These are phyloP conservation scores for Lepus timidus DNA, from an alignment of 2,113 vertebrate species.

Conservation along the genomic window DNA sequence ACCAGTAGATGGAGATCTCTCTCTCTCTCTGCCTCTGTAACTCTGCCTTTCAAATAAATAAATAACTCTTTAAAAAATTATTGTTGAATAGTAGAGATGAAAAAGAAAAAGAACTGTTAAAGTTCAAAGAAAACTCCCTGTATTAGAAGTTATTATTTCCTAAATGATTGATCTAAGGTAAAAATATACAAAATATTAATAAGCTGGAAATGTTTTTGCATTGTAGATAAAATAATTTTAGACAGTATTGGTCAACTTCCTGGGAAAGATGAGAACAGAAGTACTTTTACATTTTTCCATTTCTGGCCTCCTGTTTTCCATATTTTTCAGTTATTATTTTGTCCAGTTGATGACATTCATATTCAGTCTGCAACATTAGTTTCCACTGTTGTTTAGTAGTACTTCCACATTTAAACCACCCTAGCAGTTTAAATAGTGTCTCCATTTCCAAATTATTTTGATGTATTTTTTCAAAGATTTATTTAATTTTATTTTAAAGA, in stretches of 20 bases:
- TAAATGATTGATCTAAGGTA: not conserved
- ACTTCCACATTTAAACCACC: not conserved
- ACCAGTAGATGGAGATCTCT: no score
- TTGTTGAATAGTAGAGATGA: not conserved
- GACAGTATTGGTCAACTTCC: not conserved
- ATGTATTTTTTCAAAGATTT: not conserved
- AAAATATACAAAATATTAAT: not conserved
- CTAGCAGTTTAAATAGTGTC: not conserved
- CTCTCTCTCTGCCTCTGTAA: no score
- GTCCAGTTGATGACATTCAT: not conserved
- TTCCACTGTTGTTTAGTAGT: not conserved
- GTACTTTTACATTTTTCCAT: not conserved
- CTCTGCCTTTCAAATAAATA: no score
- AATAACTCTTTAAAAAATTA: no score
- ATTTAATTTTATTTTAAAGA: no score
- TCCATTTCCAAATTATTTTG: not conserved
- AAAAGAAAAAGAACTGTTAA: slow-evolving; percentile 15
- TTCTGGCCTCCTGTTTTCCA: not conserved
- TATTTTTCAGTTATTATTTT: slow-evolving; percentile 9
- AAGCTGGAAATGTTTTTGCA: not conserved
- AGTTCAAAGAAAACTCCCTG: slow-evolving; percentile 31
- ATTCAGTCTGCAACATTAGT: not conserved
- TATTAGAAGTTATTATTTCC: not conserved
- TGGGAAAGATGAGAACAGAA: slow-evolving; percentile 38
- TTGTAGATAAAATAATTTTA: slow-evolving; percentile 20